phyloP scores from a whole-genome alignment of 2,113 vertebrate species.

The Petrocephalus microphthalmus region DNA sequence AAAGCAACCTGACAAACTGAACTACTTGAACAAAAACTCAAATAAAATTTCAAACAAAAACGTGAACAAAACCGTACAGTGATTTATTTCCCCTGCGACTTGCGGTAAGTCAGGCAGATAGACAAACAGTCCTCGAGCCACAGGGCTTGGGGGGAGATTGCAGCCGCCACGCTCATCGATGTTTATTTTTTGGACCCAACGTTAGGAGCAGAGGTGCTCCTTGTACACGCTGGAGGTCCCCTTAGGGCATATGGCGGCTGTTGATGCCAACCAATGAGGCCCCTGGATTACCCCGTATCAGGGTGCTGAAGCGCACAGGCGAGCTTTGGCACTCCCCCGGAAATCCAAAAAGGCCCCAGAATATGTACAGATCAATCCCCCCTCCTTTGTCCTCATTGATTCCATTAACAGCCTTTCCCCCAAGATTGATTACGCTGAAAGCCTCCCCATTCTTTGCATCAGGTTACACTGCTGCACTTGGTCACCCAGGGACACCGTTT shows the following conservation, averaged over 20 bases:
- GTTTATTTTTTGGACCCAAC: not conserved
- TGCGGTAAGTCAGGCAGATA: not conserved
- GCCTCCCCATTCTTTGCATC: conserved; percentile 45
- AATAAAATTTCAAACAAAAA: conserved; percentile 49
- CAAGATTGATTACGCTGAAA: conserved; percentile 65
- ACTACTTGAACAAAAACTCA: not conserved
- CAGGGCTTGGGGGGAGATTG: not conserved
- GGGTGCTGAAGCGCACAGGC: conserved; percentile 46
- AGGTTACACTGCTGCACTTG: conserved; percentile 45
- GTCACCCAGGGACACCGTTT: not conserved
- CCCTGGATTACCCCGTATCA: conserved; percentile 60
- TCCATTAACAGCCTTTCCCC: conserved; percentile 67
- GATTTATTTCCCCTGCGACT: not conserved
- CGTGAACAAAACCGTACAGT: conserved; percentile 5
- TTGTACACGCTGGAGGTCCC: not conserved
- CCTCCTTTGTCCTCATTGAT: conserved; percentile 58
- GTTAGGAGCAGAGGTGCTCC: not conserved
- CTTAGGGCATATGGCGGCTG: not conserved
- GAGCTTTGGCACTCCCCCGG: conserved; percentile 45
- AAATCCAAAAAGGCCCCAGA: conserved; percentile 55
- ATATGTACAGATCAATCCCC: conserved; percentile 56
- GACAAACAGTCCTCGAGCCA: not conserved
- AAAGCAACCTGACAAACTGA: not conserved
- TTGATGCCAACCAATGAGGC: conserved; percentile 45
- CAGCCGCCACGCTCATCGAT: not conserved